Evolutionary conservation across 2,888 invertebrate genomes (phyloP).

Genomic region (Tortricodes alternella): DNA sequence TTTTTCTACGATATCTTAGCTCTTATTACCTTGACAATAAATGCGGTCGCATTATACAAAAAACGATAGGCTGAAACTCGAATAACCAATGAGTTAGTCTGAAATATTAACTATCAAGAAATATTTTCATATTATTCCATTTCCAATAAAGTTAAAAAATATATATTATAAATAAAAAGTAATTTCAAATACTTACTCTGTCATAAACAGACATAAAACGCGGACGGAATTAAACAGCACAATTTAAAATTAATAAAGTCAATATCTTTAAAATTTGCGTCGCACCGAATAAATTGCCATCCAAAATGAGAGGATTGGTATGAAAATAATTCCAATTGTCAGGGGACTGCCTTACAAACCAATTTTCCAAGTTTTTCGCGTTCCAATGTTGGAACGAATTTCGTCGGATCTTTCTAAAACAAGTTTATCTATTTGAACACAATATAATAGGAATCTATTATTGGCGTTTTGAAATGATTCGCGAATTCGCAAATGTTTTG

Average conservation of each 20-base stretch:
- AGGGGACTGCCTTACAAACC: slow-evolving; percentile 69
- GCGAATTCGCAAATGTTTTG: not conserved
- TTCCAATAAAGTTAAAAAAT: no score
- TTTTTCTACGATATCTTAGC: no score
- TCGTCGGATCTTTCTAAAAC: slow-evolving; percentile 24
- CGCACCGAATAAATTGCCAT: slow-evolving; percentile 32
- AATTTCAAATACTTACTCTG: no score
- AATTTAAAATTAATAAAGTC: slow-evolving; percentile 1
- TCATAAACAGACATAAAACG: not conserved
- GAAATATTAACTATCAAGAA: no score
- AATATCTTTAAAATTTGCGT: slow-evolving; percentile 25
- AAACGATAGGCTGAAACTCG: no score
- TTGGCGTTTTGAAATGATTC: not conserved
- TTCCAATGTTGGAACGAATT: slow-evolving; percentile 26
- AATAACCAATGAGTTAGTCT: no score
- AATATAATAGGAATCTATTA: slow-evolving; percentile 11
- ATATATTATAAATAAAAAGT: no score
- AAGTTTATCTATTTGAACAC: slow-evolving; percentile 11
- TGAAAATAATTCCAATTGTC: slow-evolving; percentile 64
- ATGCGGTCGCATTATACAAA: no score
- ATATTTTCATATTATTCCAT: no score
- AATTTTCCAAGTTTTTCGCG: slow-evolving; percentile 57
- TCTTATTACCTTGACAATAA: no score
- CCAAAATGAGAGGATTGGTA: slow-evolving; percentile 35
- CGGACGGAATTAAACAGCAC: not conserved